These are phyloP conservation scores for Melospiza melodia DNA, from an alignment of 2,113 vertebrate species.

Conservation along the genomic window DNA sequence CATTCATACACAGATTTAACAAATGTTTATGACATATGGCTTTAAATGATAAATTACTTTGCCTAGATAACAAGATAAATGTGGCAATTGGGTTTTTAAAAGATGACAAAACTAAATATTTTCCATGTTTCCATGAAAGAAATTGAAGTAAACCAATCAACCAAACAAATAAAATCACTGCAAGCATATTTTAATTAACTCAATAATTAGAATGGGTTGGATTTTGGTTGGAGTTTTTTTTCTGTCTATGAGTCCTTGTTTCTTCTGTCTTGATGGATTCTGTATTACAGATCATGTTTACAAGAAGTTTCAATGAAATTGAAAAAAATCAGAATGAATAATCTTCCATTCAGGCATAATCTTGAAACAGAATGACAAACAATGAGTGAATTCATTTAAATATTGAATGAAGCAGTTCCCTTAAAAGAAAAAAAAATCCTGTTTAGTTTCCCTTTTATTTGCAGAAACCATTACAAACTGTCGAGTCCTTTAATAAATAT, in stretches of 20 bases:
- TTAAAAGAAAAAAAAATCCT: neutral
- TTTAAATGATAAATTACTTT: slow-evolving; percentile 1
- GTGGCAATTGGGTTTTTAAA: neutral
- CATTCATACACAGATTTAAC: neutral
- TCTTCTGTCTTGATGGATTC: neutral
- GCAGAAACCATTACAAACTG: slow-evolving; percentile 55
- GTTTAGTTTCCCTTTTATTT: slow-evolving; percentile 45
- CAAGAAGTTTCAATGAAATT: slow-evolving; percentile 32
- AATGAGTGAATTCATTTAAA: slow-evolving; percentile 38
- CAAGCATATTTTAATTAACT: neutral
- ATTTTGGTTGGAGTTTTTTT: neutral
- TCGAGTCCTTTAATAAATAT: slow-evolving; percentile 57
- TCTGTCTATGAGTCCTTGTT: neutral
- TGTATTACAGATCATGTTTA: slow-evolving; percentile 42
- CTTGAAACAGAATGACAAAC: slow-evolving; percentile 9
- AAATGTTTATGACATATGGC: neutral
- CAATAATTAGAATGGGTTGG: neutral
- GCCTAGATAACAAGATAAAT: neutral
- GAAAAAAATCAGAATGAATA: slow-evolving; percentile 23
- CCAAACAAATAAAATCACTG: neutral
- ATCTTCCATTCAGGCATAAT: slow-evolving; percentile 37
- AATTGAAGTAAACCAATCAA: neutral
- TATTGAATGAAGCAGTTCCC: neutral
- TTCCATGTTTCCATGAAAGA: neutral
- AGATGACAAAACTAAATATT: neutral